Base-by-base conservation (phyloP, 2,797 vertebrate genomes). In the Molossus molossus region DNA sequence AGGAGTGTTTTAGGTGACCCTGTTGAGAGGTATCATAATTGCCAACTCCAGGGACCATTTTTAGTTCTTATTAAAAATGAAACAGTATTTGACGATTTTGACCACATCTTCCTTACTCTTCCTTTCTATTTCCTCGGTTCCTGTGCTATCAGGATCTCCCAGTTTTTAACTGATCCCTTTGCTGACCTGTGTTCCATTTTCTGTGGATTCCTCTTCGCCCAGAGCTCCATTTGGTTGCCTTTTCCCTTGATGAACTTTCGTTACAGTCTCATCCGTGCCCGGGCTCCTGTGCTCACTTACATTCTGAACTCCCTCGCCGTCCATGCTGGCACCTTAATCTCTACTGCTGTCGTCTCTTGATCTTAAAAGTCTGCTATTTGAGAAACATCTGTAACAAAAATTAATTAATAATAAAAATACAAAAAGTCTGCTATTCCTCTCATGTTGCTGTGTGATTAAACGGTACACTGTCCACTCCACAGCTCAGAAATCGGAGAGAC, bases 41-140 rank as follows among this genome's bases (percentile, higher is more conserved):
- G 55, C 27, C 72, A 95, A 75, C 77, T 58, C 17, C 5, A 79
- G 29, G 60, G 33, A 25, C 60, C 55, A 87, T 73, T 87, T 94
- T 91, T 21, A 72, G n/a, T 45, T 64, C 40, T 72, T 70, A 93
- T 55, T 83, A 55, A 96, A 88, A 95, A 70, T 72, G 48, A 80
- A 85, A 79, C 37, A 70, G 29, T 18, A 57, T 69, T 33, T 55
- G n/a, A 69, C 69, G 27, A 62, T 40, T 33, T 29, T 89, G 70
- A 62, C 45, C 13, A 37, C 37, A 29, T 70, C n/a, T 21, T 58
- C 57, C 21, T 64, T 91, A 70, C 17, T n/a, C 18, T 79, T 70
- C 37, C 20, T 69, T 79, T 69, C 15, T 86, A 58, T 15, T 55
- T 18, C 15, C 21, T 77, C n/a, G 7, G 48, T 90, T 95, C 90